Evolutionary conservation across 2,113 vertebrate genomes (phyloP), one percentile per base, ranked within the genome.

Genomic region (Gallinago jamesoni): DNA sequence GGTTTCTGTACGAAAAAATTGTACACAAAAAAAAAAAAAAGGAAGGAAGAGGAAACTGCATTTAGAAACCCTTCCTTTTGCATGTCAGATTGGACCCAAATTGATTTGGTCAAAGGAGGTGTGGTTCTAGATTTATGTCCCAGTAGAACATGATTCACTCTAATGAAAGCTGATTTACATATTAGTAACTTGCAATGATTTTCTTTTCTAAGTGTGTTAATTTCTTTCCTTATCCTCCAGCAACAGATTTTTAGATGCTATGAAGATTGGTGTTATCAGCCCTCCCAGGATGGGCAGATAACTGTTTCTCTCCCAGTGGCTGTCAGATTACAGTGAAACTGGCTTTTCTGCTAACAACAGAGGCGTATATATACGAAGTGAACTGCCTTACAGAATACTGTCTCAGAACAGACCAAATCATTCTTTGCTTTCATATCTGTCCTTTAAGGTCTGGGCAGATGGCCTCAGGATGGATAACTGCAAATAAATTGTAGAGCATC

Each of bases 191-290:
- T 77, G 63, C 12, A 79, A 48, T 50, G 27, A 75, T 76, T 89
- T 91, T 87, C 33, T 89, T 64, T 94, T 59, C 31, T 63, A 62
- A 78, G 33, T 75, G 56, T 78, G 43, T 28, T 93, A 69, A 89
- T 91, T 87, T 93, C 48, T 66, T 79, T 79, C 76, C 45, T 84
- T 92, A 89, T 94, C 77, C 60, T 35, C 87, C 62, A 82, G 53
- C 72, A 78, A 78, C 52, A 91, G 87, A 68, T 55, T 88, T 89
- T 87, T n/a, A 93, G 87, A 93, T 95, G 87, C 55, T 62, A 30
- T 37, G 70, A 84, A 87, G 78, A 91, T 33, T 73, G 78, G 55
- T 66, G n/a, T 79, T 94, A 95, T 94, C 87, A 82, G 78, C 57
- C 60, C 81, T 87, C 73, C 77, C 84, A 79, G 84, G 84, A 93